phyloP scores from a whole-genome alignment of 2,113 vertebrate species.

The Stegastes partitus region DNA sequence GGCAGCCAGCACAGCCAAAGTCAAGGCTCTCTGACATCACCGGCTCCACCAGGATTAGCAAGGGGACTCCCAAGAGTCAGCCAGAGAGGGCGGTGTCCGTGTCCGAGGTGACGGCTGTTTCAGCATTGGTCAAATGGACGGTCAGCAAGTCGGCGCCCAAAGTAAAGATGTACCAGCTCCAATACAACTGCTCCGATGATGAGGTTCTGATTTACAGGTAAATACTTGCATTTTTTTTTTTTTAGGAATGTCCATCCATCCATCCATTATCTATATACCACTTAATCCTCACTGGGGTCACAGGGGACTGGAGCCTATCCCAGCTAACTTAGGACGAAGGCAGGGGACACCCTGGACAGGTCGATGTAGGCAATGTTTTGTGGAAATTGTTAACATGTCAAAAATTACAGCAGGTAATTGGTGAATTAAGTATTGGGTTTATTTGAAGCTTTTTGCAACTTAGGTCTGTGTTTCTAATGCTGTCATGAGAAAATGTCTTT shows the following conservation, averaged over 20 bases:
- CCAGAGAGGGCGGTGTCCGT: conserved; percentile 89
- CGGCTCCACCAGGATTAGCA: conserved; percentile 88
- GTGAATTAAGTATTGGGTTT: too few species aligned
- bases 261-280: too few species aligned
- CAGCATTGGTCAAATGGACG: conserved; percentile 92
- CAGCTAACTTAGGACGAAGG: too few species aligned
- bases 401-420: too few species aligned
- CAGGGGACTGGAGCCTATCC: too few species aligned
- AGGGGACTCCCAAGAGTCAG: conserved; percentile 84
- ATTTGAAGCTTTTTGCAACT: too few species aligned
- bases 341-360: too few species aligned
- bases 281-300: too few species aligned
- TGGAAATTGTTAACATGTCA: background rate
- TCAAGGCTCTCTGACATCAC: conserved; percentile 95
- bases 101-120: conserved; percentile 92
- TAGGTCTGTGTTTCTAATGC: too few species aligned
- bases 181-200: conserved; percentile 96
- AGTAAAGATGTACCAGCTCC: conserved; percentile 97
- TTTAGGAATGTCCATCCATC: too few species aligned
- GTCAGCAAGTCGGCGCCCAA: conserved; percentile 91
- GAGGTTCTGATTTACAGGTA: conserved; percentile 98
- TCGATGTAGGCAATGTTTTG: background rate
- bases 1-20: conserved; percentile 86
- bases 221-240: background rate
- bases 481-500: too few species aligned